Percentiles rank a stretch among this genome's conserved stretches.
phyloP scores from a whole-genome alignment of 2,888 invertebrate genomes.

The Furcula furcula region DNA sequence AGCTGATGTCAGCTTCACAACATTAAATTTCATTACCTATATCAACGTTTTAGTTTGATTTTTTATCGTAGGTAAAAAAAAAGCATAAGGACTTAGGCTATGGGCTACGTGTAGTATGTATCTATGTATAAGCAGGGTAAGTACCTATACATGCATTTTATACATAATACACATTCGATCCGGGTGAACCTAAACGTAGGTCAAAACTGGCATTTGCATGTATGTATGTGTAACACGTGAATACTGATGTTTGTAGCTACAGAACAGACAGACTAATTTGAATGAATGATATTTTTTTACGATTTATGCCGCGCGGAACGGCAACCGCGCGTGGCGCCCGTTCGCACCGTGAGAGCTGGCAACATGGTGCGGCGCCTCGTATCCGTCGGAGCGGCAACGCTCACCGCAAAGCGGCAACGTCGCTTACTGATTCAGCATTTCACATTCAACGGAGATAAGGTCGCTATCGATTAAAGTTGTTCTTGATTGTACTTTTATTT shows the following conservation, averaged over 20 bases:
- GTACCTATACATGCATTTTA: no score
- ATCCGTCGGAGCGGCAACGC: constrained; percentile 61
- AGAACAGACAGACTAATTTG: constrained; percentile 55
- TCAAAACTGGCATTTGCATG: no score
- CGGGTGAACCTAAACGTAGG: no score
- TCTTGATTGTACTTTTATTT: constrained; percentile 34
- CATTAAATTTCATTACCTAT: no score
- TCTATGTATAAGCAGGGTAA: no score
- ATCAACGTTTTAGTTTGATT: no score
- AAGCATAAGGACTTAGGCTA: no score
- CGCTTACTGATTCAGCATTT: constrained; percentile 74
- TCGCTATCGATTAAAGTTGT: constrained; percentile 1
- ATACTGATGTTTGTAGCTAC: no score
- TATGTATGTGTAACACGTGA: constrained; percentile 36
- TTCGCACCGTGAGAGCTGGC: constrained; percentile 64
- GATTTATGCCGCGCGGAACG: constrained; percentile 49
- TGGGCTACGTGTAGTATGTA: no score
- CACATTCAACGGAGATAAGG: constrained; percentile 50
- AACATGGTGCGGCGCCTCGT: constrained; percentile 68
- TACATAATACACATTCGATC: no score
- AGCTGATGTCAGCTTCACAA: no score
- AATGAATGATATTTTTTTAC: constrained; percentile 73
- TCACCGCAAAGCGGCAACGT: constrained; percentile 57
- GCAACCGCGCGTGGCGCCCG: constrained; percentile 66
- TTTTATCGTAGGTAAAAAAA: no score